Base-by-base conservation (phyloP, 2,888 invertebrate genomes). In the Diaperis boleti region DNA sequence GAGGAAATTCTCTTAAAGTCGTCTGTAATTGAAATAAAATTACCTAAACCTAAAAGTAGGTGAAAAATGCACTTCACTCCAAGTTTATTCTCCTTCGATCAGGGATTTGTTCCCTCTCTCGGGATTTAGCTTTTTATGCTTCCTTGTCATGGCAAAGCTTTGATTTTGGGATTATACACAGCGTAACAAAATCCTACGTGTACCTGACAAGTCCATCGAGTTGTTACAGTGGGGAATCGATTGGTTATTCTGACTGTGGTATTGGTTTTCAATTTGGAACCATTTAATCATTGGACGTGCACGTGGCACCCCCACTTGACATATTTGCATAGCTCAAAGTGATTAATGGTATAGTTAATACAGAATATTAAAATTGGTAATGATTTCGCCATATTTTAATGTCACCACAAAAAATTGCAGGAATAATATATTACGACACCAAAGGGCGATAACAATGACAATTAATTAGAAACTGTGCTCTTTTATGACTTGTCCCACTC, bases 181-280 rank as follows among this genome's bases (percentile, higher is more conserved):
- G 37, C 29, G 20, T 33, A 56, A 20, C 22, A 56, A 56, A 54
- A 59, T 47, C 35, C 52, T 17, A 22, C 17, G 29, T 60, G 50
- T 31, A 60, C 33, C 59, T 60, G 52, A 60, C 59, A 60, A 52
- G 42, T 60, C 44, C 50, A 52, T 60, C 44, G 49, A 60, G 31
- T 49, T 13, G 49, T 59, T 60, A 22, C 22, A 47, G 37, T 22
- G 37, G 15, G 45, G 45, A n/a, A 60, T 60, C 60, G 52, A 41
- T 44, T 52, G 49, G 49, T 20, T 15, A 47, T 56, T 37, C 50
- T 44, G 50, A 50, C 33, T 62, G 37, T 59, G 68, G 65, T 74
- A 74, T 74, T 68, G 74, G 72, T 70, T 74, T 74, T 73, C 72
- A 73, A 74, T 75, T 75, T 72, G 68, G 67, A 67, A 65, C 69